Evolutionary conservation across 2,113 vertebrate genomes (phyloP).

Genomic region (Climacteris rufus): DNA sequence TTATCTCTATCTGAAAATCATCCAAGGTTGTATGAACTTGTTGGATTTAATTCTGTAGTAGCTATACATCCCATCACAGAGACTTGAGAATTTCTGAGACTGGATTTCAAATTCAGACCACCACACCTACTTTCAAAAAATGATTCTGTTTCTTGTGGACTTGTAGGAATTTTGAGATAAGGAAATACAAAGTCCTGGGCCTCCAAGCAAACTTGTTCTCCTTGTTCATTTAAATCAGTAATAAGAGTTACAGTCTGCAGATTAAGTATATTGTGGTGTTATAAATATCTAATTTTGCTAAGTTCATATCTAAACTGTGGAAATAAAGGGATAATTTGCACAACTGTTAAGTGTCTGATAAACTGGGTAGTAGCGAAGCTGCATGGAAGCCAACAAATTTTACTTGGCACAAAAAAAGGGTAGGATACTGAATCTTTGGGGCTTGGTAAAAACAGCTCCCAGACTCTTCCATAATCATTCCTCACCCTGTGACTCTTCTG

Average conservation of each 20-base stretch:
- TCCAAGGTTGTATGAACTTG: not conserved
- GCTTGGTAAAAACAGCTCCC: not conserved
- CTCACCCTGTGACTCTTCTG: not conserved
- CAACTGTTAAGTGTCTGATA: not conserved
- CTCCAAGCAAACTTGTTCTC: not conserved
- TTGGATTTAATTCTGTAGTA: not conserved
- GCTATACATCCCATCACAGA: not conserved
- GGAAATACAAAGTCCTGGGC: not conserved
- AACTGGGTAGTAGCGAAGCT: not conserved
- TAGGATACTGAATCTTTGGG: not conserved
- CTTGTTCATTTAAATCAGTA: not conserved
- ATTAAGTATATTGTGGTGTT: not conserved
- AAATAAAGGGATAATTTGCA: not conserved
- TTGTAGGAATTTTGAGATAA: not conserved
- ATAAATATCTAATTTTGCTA: not conserved
- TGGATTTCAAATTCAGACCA: not conserved
- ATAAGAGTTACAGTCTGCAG: not conserved
- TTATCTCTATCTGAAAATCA: not conserved
- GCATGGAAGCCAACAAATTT: not conserved
- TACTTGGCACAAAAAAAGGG: too few species aligned
- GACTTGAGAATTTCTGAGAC: not conserved
- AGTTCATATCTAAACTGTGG: not conserved
- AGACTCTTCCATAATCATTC: not conserved
- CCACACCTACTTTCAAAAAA: not conserved
- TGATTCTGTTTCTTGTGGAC: accelerated